These are phyloP conservation scores for Sycophaga agraensis DNA, from an alignment of 1,140 invertebrate species.

Conservation along the genomic window DNA sequence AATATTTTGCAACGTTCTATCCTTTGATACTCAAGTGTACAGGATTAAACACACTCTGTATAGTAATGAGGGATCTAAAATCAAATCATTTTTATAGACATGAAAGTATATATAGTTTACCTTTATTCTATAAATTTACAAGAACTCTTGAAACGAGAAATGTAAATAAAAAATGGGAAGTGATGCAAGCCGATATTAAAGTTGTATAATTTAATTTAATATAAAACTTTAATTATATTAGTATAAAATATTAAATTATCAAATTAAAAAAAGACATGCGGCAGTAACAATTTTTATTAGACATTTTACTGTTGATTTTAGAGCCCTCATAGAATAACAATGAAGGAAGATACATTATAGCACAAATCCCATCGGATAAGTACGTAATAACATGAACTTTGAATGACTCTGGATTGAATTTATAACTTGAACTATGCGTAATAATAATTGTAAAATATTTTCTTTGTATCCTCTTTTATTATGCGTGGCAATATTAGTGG, in stretches of 20 bases:
- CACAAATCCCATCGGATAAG: slow-evolving; percentile 35
- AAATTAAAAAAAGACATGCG: slow-evolving; percentile 3
- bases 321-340: slow-evolving; percentile 40
- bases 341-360: slow-evolving; percentile 36
- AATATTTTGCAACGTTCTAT: slow-evolving; percentile 25
- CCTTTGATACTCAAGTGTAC: slow-evolving; percentile 14
- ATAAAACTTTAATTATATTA: too few relatives aligned
- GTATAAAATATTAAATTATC: too few relatives aligned
- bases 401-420: slow-evolving; percentile 4
- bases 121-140: too few relatives aligned
- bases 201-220: too few relatives aligned
- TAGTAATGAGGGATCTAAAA: slow-evolving; percentile 36
- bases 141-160: too few relatives aligned
- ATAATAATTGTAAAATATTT: slow-evolving; percentile 32
- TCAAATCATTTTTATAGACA: slow-evolving; percentile 25
- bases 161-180: too few relatives aligned
- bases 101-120: too few relatives aligned
- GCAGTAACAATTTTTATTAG: background rate
- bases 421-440: slow-evolving; percentile 28
- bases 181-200: too few relatives aligned
- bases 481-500: slow-evolving; percentile 34
- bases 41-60: slow-evolving; percentile 23
- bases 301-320: slow-evolving; percentile 37
- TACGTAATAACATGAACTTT: slow-evolving; percentile 37
- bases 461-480: slow-evolving; percentile 30